These are phyloP conservation scores for Condylura cristata DNA, from an alignment of 2,113 vertebrate genomes.

Conservation along the genomic window DNA sequence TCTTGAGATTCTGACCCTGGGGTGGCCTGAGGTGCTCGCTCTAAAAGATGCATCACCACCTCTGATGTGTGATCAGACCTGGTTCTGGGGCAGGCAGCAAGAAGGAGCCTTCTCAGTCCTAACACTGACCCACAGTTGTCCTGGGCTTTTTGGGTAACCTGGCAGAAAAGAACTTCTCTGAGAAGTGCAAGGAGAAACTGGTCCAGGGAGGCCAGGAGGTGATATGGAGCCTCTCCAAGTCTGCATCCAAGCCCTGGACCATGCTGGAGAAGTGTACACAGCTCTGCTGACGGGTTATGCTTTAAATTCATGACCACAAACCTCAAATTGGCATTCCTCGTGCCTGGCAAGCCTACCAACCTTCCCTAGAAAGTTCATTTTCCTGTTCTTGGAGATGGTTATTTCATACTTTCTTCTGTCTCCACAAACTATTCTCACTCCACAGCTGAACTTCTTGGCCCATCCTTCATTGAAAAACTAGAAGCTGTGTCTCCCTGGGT, in stretches of 20 bases:
- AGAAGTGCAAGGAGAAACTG: background rate
- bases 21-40: background rate
- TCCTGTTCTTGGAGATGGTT: background rate
- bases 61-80: background rate
- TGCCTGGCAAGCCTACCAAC: slow-evolving; percentile 43
- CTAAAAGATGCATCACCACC: background rate
- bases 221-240: background rate
- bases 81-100: background rate
- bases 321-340: slow-evolving; percentile 70
- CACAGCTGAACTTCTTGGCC: background rate
- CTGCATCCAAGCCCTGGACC: background rate
- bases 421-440: background rate
- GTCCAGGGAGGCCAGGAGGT: background rate
- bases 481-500: background rate
- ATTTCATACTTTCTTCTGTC: background rate
- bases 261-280: background rate
- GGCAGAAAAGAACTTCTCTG: background rate
- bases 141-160: background rate
- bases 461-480: background rate
- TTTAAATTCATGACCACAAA: slow-evolving; percentile 73
- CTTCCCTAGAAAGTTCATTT: slow-evolving; percentile 72
- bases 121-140: background rate
- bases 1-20: background rate
- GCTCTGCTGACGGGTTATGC: background rate
- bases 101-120: background rate